Base-by-base conservation (phyloP, 2,113 vertebrate genomes). In the Pavo muticus region DNA sequence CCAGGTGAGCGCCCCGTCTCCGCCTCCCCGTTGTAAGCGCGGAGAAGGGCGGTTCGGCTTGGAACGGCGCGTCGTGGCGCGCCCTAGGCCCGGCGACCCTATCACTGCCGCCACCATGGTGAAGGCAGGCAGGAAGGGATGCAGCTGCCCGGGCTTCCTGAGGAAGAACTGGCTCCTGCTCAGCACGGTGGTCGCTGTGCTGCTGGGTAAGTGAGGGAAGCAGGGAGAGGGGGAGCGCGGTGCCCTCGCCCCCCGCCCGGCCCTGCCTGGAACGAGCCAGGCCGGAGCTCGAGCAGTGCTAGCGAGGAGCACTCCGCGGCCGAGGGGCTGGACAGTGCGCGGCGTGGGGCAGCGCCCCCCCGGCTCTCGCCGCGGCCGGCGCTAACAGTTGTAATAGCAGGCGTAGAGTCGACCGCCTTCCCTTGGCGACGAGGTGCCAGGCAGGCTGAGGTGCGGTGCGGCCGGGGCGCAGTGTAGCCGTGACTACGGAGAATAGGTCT, bases 131-230 rank as follows among this genome's bases (percentile, higher is more conserved):
- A 94, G 95, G 91, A 98, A 97, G 64, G 94, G 97, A 56, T 94
- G 95, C 76, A 96, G 98, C 95, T 97, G 97, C 76, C 98, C 92
- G 87, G 96, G 97, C 93, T 97, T 98, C 84, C 87, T 99, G 95
- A 98, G 71, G 98, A 98, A 95, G 82, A 99, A 99, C 85, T 99
- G 99, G 98, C 98, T 99, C 5, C 98, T 99, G 27, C 97, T 99
- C 24, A 97, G 98, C 96, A 99, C 99, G 23, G 95, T 99, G 82
- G 65, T 96, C 3, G 98, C 99, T 3, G 99, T 99, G 97, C 77
- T 99, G 78, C 90, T 99, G 88, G 99, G 99, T 99, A 98, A 97
- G 99, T 27, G 37, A 21, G 40, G 45, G 27, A 32, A 52, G 15
- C 29, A 21, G 48, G 25, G 61, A 11, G 21, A 27, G 27, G 11